Evolutionary conservation across 2,797 vertebrate genomes (phyloP), one percentile per base, ranked within the genome.

Genomic region (Pterois miles): DNA sequence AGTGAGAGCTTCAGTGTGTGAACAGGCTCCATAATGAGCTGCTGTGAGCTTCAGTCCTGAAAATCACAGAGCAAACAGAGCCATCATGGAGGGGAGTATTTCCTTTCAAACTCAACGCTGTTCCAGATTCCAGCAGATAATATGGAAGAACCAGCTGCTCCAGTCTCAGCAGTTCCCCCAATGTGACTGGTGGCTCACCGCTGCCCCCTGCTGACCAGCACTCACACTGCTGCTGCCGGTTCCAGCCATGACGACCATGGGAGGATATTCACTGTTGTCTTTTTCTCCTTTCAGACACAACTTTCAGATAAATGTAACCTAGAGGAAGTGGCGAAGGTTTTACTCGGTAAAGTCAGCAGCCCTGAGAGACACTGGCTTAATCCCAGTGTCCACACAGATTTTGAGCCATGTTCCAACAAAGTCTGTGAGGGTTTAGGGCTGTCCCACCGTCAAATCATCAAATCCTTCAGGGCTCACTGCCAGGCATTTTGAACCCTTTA

Each of bases 41-140:
- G 71, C 74, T 72, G 78, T 43, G 73, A 81, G 70, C 43, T 66
- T 63, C 57, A 58, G 48, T 66, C 70, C 73, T 70, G 43, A 70
- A 81, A 81, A 77, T 73, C 85, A 80, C 73, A 87, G 36, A 80
- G 74, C 83, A 84, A 87, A 82, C 79, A 86, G 36, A 65, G 67
- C 40, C 46, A 76, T 52, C 62, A 40, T 58, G 43, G 68, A 82
- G 65, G 74, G 68, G 52, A 75, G 38, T 71, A 66, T 31, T 66
- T 27, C 29, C 64, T 68, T 67, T 82, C 75, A 57, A 65, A 62
- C 29, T 68, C 52, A 57, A 31, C 60, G 29, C 68, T 75, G 60
- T 70, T 64, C 33, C 27, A 75, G 64, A 80, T 81, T 57, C 73
- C 63, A 76, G 58, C 38, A 69, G 34, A 77, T 60, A 46, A 85